Conservation (phyloP, 2,113 vertebrate genomes). For the Neomonachus schauinslandi region DNA sequence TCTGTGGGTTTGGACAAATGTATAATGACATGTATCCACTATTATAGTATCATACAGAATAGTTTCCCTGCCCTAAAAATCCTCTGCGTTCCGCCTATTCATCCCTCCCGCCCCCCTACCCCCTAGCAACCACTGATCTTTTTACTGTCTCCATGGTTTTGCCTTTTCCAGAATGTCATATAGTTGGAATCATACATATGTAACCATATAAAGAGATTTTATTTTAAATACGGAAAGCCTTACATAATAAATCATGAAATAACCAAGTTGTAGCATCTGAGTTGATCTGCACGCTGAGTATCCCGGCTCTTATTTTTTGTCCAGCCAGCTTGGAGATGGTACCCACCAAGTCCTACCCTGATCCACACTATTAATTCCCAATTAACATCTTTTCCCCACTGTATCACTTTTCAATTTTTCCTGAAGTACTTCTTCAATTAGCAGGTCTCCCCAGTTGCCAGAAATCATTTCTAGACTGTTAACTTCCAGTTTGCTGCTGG, state of each 20-base stretch:
- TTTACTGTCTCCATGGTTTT: constrained; percentile 44
- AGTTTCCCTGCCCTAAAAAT: background rate
- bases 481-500: background rate
- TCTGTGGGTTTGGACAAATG: background rate
- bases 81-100: background rate
- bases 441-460: background rate
- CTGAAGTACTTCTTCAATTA: background rate
- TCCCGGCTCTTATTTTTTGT: background rate
- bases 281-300: background rate
- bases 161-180: constrained; percentile 53
- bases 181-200: constrained; percentile 27
- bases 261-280: background rate
- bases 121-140: constrained; percentile 31
- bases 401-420: background rate
- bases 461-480: background rate
- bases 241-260: background rate
- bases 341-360: background rate
- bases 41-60: background rate
- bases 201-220: constrained; percentile 24
- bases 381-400: background rate
- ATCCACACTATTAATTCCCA: background rate
- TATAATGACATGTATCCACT: no score
- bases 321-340: background rate
- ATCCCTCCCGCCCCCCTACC: background rate
- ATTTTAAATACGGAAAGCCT: constrained; percentile 13